Evolutionary conservation across 2,888 invertebrate genomes (phyloP).

Genomic region (Drosophila macrospina): DNA sequence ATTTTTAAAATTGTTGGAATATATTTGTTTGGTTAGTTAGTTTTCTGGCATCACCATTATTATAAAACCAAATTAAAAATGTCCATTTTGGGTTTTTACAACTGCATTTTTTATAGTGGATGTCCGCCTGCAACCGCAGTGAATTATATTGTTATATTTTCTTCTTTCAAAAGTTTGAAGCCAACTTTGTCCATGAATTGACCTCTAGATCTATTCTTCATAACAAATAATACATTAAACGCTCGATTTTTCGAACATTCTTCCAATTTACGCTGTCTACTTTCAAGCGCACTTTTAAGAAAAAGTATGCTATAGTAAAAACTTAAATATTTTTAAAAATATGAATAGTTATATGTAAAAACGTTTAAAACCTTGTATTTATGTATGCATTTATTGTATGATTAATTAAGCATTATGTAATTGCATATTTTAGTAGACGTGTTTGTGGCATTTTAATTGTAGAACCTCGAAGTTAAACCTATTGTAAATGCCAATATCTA

Average conservation of each 20-base stretch:
- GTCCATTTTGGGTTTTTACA: background rate
- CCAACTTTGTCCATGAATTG: no score
- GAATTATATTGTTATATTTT: no score
- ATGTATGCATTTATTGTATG: background rate
- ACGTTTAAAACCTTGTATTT: background rate
- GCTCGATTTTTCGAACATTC: background rate
- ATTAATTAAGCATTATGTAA: background rate
- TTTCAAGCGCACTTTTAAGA: constrained; percentile 15
- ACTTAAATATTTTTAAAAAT: background rate
- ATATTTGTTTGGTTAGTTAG: background rate
- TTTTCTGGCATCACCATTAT: no score
- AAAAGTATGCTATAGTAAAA: constrained; percentile 28
- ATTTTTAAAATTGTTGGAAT: background rate
- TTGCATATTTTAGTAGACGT: background rate
- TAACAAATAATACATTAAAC: no score
- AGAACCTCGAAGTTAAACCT: background rate
- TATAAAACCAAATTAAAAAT: background rate
- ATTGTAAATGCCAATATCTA: constrained; percentile 13
- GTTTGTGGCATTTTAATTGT: background rate
- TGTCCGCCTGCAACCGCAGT: no score
- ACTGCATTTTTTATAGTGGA: background rate
- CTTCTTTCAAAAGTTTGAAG: background rate
- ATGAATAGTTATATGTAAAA: background rate
- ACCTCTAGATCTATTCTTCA: background rate
- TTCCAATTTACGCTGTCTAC: constrained; percentile 4